These are phyloP conservation scores for Protonibea diacanthus DNA, from an alignment of 2,797 vertebrate genomes.

Conservation along the genomic window DNA sequence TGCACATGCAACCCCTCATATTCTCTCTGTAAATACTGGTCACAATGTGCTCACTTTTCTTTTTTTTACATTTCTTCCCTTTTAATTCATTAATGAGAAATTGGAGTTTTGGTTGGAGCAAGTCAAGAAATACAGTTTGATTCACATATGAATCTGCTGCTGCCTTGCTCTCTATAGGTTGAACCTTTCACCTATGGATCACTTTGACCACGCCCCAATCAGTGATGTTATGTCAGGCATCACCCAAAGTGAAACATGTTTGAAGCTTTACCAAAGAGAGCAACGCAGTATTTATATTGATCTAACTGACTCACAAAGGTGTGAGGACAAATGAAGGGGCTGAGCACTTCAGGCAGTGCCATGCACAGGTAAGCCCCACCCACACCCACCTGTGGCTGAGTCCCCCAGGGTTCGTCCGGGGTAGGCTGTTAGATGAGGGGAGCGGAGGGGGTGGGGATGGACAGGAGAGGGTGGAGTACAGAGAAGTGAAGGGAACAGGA, in stretches of 20 bases:
- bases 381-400: slow-evolving; percentile 93
- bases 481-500: slow-evolving; percentile 72
- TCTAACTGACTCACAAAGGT: slow-evolving; percentile 17
- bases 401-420: slow-evolving; percentile 94
- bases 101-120: background rate
- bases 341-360: slow-evolving; percentile 83
- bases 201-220: slow-evolving; percentile 23
- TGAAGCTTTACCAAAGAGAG: slow-evolving; percentile 31
- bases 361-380: slow-evolving; percentile 83
- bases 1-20: slow-evolving; percentile 72
- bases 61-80: slow-evolving; percentile 36
- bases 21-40: slow-evolving; percentile 2
- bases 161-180: slow-evolving; percentile 13
- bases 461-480: slow-evolving; percentile 55
- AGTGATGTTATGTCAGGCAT: background rate
- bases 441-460: slow-evolving; percentile 53
- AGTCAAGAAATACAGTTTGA: background rate
- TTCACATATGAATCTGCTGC: slow-evolving; percentile 16
- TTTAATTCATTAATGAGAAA: slow-evolving; percentile 42
- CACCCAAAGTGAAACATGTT: slow-evolving; percentile 28
- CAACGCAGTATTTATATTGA: slow-evolving; percentile 1
- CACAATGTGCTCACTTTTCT: background rate
- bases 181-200: slow-evolving; percentile 31
- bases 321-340: slow-evolving; percentile 65
- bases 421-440: slow-evolving; percentile 92